Percentiles rank a stretch among this genome's conserved stretches.
Evolutionary conservation across 2,113 vertebrate genomes (phyloP).

Genomic region (Benitochromis conjunctus): DNA sequence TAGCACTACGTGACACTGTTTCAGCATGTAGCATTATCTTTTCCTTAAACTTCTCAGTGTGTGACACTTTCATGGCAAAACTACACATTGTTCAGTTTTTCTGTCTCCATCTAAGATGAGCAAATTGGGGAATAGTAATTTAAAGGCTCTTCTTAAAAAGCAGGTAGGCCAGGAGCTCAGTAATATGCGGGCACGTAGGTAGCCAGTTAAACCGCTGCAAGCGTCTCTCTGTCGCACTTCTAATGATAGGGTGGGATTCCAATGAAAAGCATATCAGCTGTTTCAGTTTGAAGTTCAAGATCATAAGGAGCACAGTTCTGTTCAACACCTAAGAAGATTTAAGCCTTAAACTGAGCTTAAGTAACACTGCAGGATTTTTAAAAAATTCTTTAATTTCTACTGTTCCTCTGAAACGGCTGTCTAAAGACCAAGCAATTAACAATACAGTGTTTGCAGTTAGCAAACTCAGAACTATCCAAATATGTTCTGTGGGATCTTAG

Average conservation of each 20-base stretch:
- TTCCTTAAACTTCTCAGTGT: background rate
- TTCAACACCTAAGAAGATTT: background rate
- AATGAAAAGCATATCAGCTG: constrained; percentile 24
- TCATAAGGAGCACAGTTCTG: background rate
- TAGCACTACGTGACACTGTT: background rate
- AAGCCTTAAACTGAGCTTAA: background rate
- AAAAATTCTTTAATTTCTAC: background rate
- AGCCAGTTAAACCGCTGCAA: constrained; percentile 31
- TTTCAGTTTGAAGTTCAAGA: constrained; percentile 7
- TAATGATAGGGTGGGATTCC: constrained; percentile 40
- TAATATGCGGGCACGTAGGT: constrained; percentile 10
- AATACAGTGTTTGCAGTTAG: constrained; percentile 14
- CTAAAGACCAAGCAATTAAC: background rate
- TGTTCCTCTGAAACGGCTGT: background rate
- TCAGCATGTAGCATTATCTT: background rate
- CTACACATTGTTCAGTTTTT: constrained; percentile 22
- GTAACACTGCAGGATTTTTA: rapidly evolving
- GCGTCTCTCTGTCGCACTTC: constrained; percentile 24
- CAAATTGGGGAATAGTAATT: constrained; percentile 33
- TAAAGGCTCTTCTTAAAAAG: constrained; percentile 49
- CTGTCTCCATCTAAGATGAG: constrained; percentile 3
- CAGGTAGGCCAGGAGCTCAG: constrained; percentile 26
- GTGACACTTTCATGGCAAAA: background rate
- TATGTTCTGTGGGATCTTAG: background rate
- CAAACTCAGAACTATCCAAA: background rate